Base-by-base conservation (phyloP, 2,888 invertebrate genomes). In the Polietes domitor region DNA sequence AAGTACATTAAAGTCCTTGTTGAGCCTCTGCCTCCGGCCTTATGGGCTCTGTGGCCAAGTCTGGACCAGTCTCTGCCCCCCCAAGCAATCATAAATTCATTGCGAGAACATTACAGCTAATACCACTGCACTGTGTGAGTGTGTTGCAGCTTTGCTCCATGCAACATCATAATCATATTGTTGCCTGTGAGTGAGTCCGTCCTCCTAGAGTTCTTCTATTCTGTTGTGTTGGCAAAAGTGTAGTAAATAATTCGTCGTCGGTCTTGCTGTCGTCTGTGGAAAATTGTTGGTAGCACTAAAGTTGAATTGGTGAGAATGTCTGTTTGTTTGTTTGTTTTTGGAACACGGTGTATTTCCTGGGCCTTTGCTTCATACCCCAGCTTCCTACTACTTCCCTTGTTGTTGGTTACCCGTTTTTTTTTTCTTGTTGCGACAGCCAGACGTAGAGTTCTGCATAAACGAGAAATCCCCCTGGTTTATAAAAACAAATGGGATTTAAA, bases 61-160 rank as follows among this genome's bases (percentile, higher is more conserved):
- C 65, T 65, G 41, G 37, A 80, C 78, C 80, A 76, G 61, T n/a
- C n/a, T n/a, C n/a, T n/a, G n/a, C n/a, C n/a, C n/a, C n/a, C n/a
- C n/a, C n/a, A n/a, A 61, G 84, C 84, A 84, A 81, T 84, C 80
- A 84, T 84, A 84, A 84, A 84, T 84, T 84, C 84, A 84, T 84
- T 84, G 84, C 75, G 84, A 76, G 75, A 78, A 84, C 80, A 84
- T 80, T 81, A 80, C 75, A 65, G 80, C 75, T 84, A 84, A 84
- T 84, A 81, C 78, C 77, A 72, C 68, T 80, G 55, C 65, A 78
- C 19, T 32, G 26, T 17, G 65, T 41, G 28, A 37, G 37, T 63
- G 26, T 32, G 76, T 75, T 80, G 75, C 80, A 83, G n/a, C n/a
- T 83, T 77, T 83, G 84, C 84, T 78, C 81, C 77, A 80, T 83